Base-by-base conservation (phyloP, 2,888 invertebrate genomes). In the Scelioninae gen. 2 region DNA sequence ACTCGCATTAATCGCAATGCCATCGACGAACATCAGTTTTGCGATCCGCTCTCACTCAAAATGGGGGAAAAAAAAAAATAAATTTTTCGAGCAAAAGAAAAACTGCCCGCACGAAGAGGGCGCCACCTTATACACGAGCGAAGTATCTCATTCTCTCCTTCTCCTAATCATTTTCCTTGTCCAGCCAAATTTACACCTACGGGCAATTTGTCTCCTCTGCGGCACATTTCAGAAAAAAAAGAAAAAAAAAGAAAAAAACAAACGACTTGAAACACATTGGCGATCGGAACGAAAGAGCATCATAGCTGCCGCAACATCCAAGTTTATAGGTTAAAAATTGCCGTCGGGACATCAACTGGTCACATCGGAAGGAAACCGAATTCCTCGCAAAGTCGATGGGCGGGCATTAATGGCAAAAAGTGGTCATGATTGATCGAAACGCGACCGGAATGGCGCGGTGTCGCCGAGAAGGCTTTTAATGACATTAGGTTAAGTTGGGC, bases 101-200 rank as follows among this genome's bases (percentile, higher is more conserved):
- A 57, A 57, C 31, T 19, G 11, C 11, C 13, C 16, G n/a, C 11
- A 28, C 9, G 13, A 18, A 64, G 64, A 64, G 43, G 64, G 64
- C 64, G 64, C 64, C 64, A 64, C 64, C 13, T 33, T 25, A n/a
- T 16, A 45, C 9, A 13, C 18, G 43, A 18, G 37, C 57, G 45
- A 28, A 41, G 25, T 58, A 7, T 22, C 46, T 48, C 35, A 10
- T 31, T n/a, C 39, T 39, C 39, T 39, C 25, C n/a, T n/a, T 33
- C 45, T 58, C 35, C 45, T 45, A 45, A 58, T 58, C 33, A 61
- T 61, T 61, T 61, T 35, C 48, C 48, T 55, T 2, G 41, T 19
- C 37, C 37, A 16, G 10, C 55, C 55, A 55, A 55, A 55, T 16
- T 55, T 55, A 41, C 55, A 41, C 55, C 41, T 28, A 55, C 33